A percentile compares a stretch with the other conserved stretches of the same genome.
Conservation (phyloP, 2,113 vertebrate species). For the Apteryx owenii region DNA sequence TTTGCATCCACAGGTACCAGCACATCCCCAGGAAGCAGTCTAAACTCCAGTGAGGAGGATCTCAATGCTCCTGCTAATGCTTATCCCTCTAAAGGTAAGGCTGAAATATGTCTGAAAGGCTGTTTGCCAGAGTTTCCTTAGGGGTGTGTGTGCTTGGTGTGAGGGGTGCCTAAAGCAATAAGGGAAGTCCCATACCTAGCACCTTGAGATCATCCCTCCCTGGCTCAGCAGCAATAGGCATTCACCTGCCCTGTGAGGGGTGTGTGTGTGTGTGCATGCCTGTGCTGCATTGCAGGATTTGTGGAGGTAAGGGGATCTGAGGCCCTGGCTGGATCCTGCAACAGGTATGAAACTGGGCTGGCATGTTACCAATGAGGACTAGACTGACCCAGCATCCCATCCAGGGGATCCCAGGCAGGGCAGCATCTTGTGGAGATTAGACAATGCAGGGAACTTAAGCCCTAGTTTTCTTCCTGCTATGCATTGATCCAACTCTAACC, state of each 20-base stretch:
- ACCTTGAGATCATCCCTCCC: not conserved
- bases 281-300: accelerated
- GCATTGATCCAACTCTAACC: not conserved
- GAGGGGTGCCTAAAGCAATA: no score
- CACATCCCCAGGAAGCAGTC: constrained; percentile 39
- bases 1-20: constrained; percentile 16
- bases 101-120: not conserved
- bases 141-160: accelerated
- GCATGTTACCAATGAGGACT: not conserved
- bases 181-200: not conserved
- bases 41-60: constrained; percentile 66
- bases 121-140: not conserved
- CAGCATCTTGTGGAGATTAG: not conserved
- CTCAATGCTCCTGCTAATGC: not conserved
- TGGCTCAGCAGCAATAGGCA: not conserved
- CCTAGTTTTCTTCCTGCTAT: not conserved
- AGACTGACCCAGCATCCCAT: not conserved
- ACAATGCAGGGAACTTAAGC: not conserved
- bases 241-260: not conserved
- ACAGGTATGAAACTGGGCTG: not conserved
- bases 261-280: not conserved
- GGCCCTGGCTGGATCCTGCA: not conserved
- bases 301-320: not conserved
- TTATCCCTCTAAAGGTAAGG: constrained; percentile 40
- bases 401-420: no score